A percentile compares a stretch with the other conserved stretches of the same genome.
Conservation (phyloP, 2,888 invertebrate genomes). For the Brachypalpus laphriformis region DNA sequence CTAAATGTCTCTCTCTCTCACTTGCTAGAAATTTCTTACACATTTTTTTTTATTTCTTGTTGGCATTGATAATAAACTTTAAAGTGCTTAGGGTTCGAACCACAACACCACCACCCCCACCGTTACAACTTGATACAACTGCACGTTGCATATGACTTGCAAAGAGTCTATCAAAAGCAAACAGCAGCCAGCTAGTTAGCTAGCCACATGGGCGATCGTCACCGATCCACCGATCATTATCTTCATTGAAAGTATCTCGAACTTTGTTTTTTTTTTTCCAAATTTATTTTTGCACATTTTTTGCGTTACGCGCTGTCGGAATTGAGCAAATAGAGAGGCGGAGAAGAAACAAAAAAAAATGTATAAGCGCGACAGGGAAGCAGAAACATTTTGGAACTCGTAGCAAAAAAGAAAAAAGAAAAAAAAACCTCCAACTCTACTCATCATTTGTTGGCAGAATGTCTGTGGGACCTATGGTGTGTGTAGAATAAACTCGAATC, state of each 20-base stretch:
- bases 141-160: slow-evolving; percentile 64
- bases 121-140: background rate
- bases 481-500: background rate
- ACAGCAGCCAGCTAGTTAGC: slow-evolving; percentile 6
- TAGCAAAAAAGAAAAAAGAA: background rate
- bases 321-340: slow-evolving; percentile 10
- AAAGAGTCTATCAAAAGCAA: background rate
- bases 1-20: background rate
- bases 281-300: slow-evolving; percentile 1
- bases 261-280: slow-evolving; percentile 6
- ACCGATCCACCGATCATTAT: slow-evolving; percentile 26
- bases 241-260: slow-evolving; percentile 30
- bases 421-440: background rate
- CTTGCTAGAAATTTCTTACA: background rate
- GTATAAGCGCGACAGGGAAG: background rate
- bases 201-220: slow-evolving; percentile 39
- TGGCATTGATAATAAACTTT: slow-evolving; percentile 73
- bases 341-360: slow-evolving; percentile 2
- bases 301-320: slow-evolving; percentile 48
- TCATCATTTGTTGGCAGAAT: background rate
- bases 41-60: slow-evolving; percentile 45
- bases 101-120: slow-evolving; percentile 10
- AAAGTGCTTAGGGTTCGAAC: slow-evolving; percentile 46
- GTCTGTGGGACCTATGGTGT: background rate
- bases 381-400: background rate